Evolutionary conservation across 2,888 invertebrate genomes (phyloP), one percentile per base, ranked within the genome.

Genomic region (Thymelicus sylvestris): DNA sequence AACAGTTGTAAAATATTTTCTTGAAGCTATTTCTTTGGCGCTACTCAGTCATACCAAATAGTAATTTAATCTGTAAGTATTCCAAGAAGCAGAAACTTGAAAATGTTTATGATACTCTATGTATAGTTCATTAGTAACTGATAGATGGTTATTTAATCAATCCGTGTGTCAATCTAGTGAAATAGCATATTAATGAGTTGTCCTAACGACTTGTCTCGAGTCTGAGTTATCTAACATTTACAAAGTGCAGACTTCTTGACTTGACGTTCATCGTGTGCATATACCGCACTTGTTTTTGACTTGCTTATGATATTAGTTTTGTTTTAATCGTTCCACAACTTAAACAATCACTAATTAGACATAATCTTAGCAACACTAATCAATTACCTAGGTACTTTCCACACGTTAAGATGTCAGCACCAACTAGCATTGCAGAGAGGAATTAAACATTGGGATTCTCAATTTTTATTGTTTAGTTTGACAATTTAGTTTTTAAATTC

Each of bases 101-200:
- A 44, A 44, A 44, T 44, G 8, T 44, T 8, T 0, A 44, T 44
- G 12, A 3, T 12, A 10, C 44, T 2, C 10, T 44, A 8, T 10
- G 8, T n/a, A n/a, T 44, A 44, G 44, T 44, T 57, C 57, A 31
- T 57, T 57, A 57, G 57, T 57, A 57, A 57, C 57, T 24, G 13
- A 13, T 31, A 31, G 12, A 57, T 13, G 31, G n/a, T 57, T 57
- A 57, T 24, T 31, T 57, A 57, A 57, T 57, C 57, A 57, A 31
- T 31, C 55, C 12, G 50, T 57, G 57, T 57, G 57, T 57, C 57
- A 57, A 31, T 57, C 57, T 31, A 31, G 24, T 31, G 12, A 57
- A 57, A 57, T 13, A 24, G 24, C 57, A 57, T 57, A 31, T 2
- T 57, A 57, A 57, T 31, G 57, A 57, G 57, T 57, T 13, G 12